Evolutionary conservation across 2,113 vertebrate genomes (phyloP).

Genomic region (Podocnemis expansa): DNA sequence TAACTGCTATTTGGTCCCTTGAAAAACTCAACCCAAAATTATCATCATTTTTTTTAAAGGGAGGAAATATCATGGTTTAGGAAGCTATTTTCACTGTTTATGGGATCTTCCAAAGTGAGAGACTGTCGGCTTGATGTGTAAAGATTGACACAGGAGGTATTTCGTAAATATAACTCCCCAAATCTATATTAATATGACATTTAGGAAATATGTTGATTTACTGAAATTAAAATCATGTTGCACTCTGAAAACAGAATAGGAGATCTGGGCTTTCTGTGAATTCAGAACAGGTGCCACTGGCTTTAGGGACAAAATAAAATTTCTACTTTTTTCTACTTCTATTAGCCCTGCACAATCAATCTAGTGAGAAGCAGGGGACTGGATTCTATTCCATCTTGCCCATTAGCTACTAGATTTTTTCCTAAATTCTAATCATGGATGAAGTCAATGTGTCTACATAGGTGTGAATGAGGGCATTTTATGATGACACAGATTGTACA

Average conservation of each 20-base stretch:
- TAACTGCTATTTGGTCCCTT: background rate
- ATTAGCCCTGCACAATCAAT: background rate
- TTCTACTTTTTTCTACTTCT: background rate
- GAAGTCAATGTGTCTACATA: background rate
- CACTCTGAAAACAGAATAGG: constrained; percentile 20
- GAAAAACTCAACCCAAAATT: background rate
- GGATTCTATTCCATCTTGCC: rapidly evolving
- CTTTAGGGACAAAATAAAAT: constrained; percentile 24
- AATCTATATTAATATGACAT: background rate
- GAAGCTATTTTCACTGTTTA: background rate
- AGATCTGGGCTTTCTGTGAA: constrained; percentile 50
- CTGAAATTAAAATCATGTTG: constrained; percentile 47
- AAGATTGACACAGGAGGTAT: background rate
- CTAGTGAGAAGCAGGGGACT: background rate
- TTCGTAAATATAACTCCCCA: background rate
- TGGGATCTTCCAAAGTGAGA: background rate
- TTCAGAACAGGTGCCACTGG: constrained; percentile 24
- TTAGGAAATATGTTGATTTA: constrained; percentile 9
- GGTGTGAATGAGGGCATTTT: background rate
- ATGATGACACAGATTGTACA: background rate
- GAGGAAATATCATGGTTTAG: background rate
- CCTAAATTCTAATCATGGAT: background rate
- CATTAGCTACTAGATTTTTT: background rate
- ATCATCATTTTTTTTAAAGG: background rate
- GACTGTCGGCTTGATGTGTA: background rate